These are phyloP conservation scores for Natator depressus DNA, from an alignment of 2,113 vertebrate genomes.

Conservation along the genomic window DNA sequence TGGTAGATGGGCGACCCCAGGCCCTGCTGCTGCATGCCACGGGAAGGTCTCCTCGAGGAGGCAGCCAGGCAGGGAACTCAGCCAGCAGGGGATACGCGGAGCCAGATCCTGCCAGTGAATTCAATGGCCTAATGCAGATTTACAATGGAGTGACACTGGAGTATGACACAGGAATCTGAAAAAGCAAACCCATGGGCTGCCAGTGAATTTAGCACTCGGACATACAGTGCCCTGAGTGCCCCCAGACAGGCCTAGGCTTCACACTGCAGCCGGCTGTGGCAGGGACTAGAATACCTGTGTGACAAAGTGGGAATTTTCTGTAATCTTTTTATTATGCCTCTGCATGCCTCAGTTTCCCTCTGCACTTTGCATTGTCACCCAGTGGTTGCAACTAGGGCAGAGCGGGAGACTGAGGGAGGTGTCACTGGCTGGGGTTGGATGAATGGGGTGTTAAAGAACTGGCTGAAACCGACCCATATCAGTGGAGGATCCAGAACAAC, in stretches of 20 bases:
- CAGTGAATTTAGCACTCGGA: neutral
- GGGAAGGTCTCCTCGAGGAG: neutral
- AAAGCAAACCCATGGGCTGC: neutral
- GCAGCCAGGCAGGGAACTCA: neutral
- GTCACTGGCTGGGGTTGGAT: too few species aligned
- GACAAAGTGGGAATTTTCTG: neutral
- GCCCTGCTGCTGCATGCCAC: neutral
- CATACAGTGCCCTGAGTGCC: neutral
- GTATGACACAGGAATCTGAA: neutral
- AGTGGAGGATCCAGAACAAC: too few species aligned
- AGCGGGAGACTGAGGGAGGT: too few species aligned
- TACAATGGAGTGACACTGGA: accelerated
- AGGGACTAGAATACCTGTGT: neutral
- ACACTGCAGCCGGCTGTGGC: neutral
- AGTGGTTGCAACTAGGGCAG: too few species aligned
- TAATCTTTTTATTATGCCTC: neutral
- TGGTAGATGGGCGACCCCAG: accelerated
- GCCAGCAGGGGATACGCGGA: neutral
- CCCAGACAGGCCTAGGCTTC: neutral
- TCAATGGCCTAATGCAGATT: too few species aligned
- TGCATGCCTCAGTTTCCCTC: too few species aligned
- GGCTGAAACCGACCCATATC: too few species aligned
- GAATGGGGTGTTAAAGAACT: too few species aligned
- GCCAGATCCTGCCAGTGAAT: neutral
- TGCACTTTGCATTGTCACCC: too few species aligned